A percentile compares a stretch with the other conserved stretches of the same genome.
Evolutionary conservation across 2,797 vertebrate genomes (phyloP).

Genomic region (Ctenosaura bakeri): DNA sequence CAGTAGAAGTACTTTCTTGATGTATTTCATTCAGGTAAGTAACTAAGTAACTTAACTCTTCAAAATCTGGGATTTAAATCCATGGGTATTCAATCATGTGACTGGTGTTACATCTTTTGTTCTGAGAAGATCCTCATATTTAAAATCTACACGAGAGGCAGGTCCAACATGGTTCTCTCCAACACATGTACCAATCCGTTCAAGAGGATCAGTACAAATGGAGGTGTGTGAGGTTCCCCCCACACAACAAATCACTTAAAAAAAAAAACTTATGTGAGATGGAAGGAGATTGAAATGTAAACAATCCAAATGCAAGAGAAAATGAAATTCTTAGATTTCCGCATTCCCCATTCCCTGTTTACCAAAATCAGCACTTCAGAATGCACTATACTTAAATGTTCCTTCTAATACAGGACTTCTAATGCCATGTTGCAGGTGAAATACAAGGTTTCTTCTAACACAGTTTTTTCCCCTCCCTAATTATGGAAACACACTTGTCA

Average conservation of each 20-base stretch:
- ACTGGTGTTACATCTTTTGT: not conserved
- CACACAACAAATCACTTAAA: too few relatives aligned
- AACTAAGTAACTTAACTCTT: not conserved
- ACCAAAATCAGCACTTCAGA: not conserved
- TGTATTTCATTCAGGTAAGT: not conserved
- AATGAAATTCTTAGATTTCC: not conserved
- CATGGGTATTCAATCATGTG: not conserved
- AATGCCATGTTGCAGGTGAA: not conserved
- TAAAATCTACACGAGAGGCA: not conserved
- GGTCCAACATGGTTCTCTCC: not conserved
- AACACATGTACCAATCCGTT: not conserved
- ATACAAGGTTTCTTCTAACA: not conserved
- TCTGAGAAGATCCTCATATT: not conserved
- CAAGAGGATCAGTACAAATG: not conserved
- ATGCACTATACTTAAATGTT: not conserved
- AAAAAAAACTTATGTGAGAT: not conserved
- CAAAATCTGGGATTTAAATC: not conserved
- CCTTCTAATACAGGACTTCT: not conserved
- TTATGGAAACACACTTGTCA: conserved; percentile 13
- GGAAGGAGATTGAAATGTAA: not conserved
- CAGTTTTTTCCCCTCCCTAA: conserved; percentile 10
- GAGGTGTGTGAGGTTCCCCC: not conserved
- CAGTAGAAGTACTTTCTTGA: not conserved
- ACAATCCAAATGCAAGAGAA: not conserved
- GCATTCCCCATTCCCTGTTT: not conserved